These are phyloP conservation scores for Agriopis marginaria DNA, from an alignment of 2,888 invertebrate species.

Conservation along the genomic window DNA sequence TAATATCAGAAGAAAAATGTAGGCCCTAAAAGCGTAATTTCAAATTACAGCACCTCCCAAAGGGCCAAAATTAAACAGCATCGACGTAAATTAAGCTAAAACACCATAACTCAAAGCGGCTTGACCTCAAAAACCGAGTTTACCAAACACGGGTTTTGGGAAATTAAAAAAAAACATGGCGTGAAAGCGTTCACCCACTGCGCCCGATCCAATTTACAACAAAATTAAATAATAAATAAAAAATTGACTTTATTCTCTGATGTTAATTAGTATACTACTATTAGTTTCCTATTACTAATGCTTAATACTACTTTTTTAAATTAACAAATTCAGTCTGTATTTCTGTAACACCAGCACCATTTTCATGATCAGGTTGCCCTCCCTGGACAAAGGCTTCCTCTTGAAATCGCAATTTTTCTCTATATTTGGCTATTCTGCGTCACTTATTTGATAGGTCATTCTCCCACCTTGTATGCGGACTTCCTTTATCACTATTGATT, in stretches of 20 bases:
- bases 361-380: not conserved
- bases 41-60: constrained; percentile 32
- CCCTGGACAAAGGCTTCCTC: not conserved
- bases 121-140: constrained; percentile 41
- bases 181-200: constrained; percentile 17
- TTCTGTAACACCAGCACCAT: not conserved
- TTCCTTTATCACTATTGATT: no score
- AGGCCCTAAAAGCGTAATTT: constrained; percentile 28
- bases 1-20: constrained; percentile 14
- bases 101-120: constrained; percentile 46
- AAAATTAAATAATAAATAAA: not conserved
- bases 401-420: not conserved
- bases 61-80: constrained; percentile 33
- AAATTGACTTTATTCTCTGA: no score
- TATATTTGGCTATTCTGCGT: no score
- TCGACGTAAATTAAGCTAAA: constrained; percentile 39
- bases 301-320: no score
- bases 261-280: no score
- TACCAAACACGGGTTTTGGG: constrained; percentile 41
- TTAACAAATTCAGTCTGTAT: no score
- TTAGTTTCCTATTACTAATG: no score
- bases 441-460: no score
- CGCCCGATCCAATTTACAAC: constrained; percentile 7
- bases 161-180: constrained; percentile 47
- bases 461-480: no score